Percentiles rank a stretch among this genome's conserved stretches.
phyloP scores from a whole-genome alignment of 2,797 vertebrate species.

The Aldrovandia affinis region DNA sequence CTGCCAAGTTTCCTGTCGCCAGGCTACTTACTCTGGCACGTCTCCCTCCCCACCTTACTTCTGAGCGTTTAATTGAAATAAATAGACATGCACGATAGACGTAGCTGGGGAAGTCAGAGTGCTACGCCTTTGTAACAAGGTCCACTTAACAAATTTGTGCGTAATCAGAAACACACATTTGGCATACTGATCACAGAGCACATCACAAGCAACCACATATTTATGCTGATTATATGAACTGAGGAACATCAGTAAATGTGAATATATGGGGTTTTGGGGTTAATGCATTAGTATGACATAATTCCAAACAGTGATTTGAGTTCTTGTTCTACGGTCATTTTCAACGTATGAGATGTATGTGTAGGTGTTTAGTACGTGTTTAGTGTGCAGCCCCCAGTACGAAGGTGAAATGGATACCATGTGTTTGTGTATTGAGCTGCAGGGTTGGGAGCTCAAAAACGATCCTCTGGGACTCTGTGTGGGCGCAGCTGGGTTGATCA shows the following conservation, averaged over 20 bases:
- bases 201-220: slow-evolving; percentile 28
- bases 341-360: neutral
- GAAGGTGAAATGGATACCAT: neutral
- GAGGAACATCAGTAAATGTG: neutral
- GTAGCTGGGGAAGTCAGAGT: neutral
- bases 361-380: neutral
- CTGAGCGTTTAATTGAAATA: slow-evolving; percentile 17
- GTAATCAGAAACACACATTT: slow-evolving; percentile 11
- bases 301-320: neutral
- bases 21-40: slow-evolving; percentile 14
- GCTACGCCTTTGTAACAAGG: neutral
- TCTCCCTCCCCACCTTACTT: neutral
- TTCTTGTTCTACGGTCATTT: neutral
- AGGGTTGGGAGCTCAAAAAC: neutral
- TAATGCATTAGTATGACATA: neutral
- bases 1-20: slow-evolving; percentile 14
- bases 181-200: slow-evolving; percentile 24
- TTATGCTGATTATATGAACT: slow-evolving; percentile 42
- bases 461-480: neutral
- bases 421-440: neutral
- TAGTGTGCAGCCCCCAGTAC: no score
- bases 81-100: neutral
- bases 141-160: slow-evolving; percentile 15
- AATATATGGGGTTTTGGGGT: neutral
- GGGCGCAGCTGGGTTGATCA: neutral